These are phyloP conservation scores for Cosmopolites sordidus DNA, from an alignment of 2,888 invertebrate species.

Conservation along the genomic window DNA sequence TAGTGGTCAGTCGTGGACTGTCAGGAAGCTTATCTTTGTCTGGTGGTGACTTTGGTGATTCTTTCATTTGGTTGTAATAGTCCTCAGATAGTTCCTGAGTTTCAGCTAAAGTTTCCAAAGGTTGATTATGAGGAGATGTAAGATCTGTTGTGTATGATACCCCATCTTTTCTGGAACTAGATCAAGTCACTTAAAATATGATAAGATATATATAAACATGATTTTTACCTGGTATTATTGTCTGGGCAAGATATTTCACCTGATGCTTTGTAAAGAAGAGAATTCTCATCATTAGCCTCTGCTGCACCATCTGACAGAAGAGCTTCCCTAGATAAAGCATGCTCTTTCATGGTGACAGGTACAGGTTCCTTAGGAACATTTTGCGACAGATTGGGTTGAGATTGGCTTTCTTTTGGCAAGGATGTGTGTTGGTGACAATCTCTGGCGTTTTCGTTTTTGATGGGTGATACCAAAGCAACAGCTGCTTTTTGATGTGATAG, in stretches of 20 bases:
- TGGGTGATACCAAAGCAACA: conserved; percentile 66
- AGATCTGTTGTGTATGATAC: conserved; percentile 43
- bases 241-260: conserved; percentile 65
- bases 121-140: conserved; percentile 26
- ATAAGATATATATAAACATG: no score
- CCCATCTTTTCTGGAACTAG: conserved; percentile 51
- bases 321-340: conserved; percentile 29
- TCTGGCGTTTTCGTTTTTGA: conserved; percentile 54
- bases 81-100: conserved; percentile 22
- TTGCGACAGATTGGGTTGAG: neutral
- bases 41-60: conserved; percentile 4
- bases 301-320: conserved; percentile 67
- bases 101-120: conserved; percentile 37
- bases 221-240: conserved; percentile 35
- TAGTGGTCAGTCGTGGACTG: conserved; percentile 21
- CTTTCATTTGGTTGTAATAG: conserved; percentile 3
- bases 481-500: conserved; percentile 39
- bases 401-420: conserved; percentile 29
- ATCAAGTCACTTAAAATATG: neutral
- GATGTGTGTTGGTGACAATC: neutral
- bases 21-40: conserved; percentile 5
- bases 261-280: conserved; percentile 67
- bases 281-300: conserved; percentile 67
- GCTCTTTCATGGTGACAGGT: neutral
- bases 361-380: neutral